These are phyloP conservation scores for Carcina quercana DNA, from an alignment of 2,888 invertebrate genomes.

Conservation along the genomic window DNA sequence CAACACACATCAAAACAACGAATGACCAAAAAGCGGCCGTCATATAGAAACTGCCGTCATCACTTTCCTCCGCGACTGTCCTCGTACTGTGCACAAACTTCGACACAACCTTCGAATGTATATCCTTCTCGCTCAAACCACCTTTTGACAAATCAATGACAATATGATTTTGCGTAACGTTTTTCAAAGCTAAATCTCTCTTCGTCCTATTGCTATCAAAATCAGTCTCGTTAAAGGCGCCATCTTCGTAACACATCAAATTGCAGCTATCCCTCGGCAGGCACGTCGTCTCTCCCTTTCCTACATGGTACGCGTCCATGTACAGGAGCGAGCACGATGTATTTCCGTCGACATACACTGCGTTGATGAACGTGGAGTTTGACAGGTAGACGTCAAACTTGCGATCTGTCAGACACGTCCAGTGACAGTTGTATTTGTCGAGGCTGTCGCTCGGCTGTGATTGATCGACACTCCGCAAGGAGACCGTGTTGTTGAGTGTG, in stretches of 20 bases:
- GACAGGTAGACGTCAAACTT: constrained; percentile 45
- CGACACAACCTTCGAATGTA: constrained; percentile 12
- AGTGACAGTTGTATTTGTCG: constrained; percentile 51
- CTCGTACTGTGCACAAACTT: constrained; percentile 10
- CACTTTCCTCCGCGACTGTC: constrained; percentile 2
- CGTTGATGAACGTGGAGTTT: constrained; percentile 42
- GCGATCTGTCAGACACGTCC: constrained; percentile 40
- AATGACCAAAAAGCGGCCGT: constrained; percentile 83
- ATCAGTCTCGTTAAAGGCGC: constrained; percentile 9
- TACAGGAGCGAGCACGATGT: constrained; percentile 41
- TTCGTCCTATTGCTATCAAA: constrained; percentile 19
- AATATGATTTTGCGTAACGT: too few species aligned
- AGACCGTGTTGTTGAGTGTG: constrained; percentile 49
- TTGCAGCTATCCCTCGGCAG: constrained; percentile 40
- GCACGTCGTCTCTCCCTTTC: constrained; percentile 39
- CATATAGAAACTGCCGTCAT: constrained; percentile 62
- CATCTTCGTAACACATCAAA: constrained; percentile 49
- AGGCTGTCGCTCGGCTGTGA: constrained; percentile 20
- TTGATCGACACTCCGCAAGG: constrained; percentile 30
- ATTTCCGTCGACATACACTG: constrained; percentile 43
- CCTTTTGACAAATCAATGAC: constrained; percentile 20
- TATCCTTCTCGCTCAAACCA: constrained; percentile 9
- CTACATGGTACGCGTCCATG: constrained; percentile 40
- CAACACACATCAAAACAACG: constrained; percentile 80
- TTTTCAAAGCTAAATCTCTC: constrained; percentile 12